A percentile compares a stretch with the other conserved stretches of the same genome.
Conservation (phyloP, 2,113 vertebrate genomes). For the Pungitius pungitius region DNA sequence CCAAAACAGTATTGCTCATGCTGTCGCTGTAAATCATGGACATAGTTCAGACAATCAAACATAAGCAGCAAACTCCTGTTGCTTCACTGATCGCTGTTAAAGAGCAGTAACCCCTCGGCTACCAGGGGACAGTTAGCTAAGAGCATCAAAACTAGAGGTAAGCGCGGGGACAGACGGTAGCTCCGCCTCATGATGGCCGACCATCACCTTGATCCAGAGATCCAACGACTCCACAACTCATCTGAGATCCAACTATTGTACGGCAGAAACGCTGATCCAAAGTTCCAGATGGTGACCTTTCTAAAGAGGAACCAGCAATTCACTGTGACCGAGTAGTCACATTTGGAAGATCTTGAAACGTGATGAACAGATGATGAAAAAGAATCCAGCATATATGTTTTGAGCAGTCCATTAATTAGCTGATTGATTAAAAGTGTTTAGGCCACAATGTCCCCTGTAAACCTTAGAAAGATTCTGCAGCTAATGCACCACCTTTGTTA, state of each 20-base stretch:
- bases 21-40: constrained; percentile 35
- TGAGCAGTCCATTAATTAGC: constrained; percentile 14
- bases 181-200: constrained; percentile 31
- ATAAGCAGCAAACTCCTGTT: constrained; percentile 51
- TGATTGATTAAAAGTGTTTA: background rate
- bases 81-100: constrained; percentile 36
- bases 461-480: background rate
- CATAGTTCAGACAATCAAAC: constrained; percentile 52
- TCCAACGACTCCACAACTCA: constrained; percentile 39
- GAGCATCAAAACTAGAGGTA: constrained; percentile 68
- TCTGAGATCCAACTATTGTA: constrained; percentile 41
- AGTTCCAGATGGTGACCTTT: constrained; percentile 27
- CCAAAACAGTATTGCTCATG: constrained; percentile 24
- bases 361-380: constrained; percentile 31
- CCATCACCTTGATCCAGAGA: constrained; percentile 51
- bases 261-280: constrained; percentile 26
- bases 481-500: constrained; percentile 1
- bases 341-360: constrained; percentile 14
- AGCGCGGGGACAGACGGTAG: constrained; percentile 40
- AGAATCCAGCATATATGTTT: constrained; percentile 1
- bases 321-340: constrained; percentile 13
- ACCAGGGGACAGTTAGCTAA: constrained; percentile 62
- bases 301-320: constrained; percentile 23
- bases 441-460: background rate
- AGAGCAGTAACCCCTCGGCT: constrained; percentile 45